These are phyloP conservation scores for Perca fluviatilis DNA, from an alignment of 2,113 vertebrate species.

Conservation along the genomic window DNA sequence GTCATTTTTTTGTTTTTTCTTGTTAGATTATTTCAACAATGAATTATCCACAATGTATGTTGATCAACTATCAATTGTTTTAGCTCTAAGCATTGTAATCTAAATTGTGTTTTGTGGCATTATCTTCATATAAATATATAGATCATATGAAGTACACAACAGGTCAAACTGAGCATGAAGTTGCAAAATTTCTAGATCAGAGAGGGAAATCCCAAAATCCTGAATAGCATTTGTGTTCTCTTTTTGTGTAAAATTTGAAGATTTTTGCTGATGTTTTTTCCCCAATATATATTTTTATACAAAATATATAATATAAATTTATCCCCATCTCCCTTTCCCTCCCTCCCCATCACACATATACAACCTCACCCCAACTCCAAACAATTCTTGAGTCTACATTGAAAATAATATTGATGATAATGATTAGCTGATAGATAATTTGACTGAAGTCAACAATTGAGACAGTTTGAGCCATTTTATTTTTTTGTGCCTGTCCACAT, in stretches of 20 bases:
- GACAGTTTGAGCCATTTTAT: not conserved
- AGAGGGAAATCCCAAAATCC: not conserved
- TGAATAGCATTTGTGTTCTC: not conserved
- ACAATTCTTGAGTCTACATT: too few species aligned
- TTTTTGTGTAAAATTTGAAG: not conserved
- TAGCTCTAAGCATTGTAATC: not conserved
- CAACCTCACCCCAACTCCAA: too few species aligned
- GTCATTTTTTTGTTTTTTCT: too few species aligned
- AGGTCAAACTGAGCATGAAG: not conserved
- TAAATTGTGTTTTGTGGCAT: not conserved
- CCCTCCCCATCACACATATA: too few species aligned
- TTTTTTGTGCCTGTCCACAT: not conserved
- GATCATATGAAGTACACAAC: not conserved
- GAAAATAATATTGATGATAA: too few species aligned
- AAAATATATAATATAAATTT: too few species aligned
- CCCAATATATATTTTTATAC: too few species aligned
- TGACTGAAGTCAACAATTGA: not conserved
- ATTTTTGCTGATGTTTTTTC: too few species aligned
- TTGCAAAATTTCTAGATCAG: not conserved
- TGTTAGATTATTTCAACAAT: too few species aligned
- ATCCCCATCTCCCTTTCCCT: too few species aligned
- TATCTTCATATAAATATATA: not conserved
- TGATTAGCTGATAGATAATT: not conserved
- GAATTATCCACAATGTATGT: not conserved
- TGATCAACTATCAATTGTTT: not conserved